Base-by-base conservation (phyloP, 2,797 vertebrate species). In the Synanceia verrucosa region DNA sequence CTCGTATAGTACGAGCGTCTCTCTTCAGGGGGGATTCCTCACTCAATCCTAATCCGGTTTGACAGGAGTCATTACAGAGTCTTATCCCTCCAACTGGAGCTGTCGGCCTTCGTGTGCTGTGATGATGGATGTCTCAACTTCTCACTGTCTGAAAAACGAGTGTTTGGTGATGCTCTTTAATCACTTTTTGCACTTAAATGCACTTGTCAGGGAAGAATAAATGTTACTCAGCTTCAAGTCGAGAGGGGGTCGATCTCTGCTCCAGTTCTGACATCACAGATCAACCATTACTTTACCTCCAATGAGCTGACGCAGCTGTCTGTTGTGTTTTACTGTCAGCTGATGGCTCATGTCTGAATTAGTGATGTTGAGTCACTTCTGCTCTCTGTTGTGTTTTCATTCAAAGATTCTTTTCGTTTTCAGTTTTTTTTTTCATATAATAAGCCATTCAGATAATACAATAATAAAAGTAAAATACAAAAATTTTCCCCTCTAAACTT, bases 51-150 rank as follows among this genome's bases (percentile, higher is more conserved):
- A 19, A 68, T 65, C 50, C 33, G 34, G 21, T 56, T 39, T 46
- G 65, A 75, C 46, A 56, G 11, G 13, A 68, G 59, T 46, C 3
- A 36, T 82, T 53, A 57, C 18, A 52, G 31, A 29, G 12, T 59
- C 16, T 34, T 5, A 24, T 67, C 36, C 37, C 18, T 46, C 62
- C 0, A 6, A 29, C 39, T 46, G 66, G 1, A 8, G 62, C 71
- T 64, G 47, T 50, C 29, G 19, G 28, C 9, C 46, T 31, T 50
- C 34, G 3, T 39, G 43, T 57, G 37, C 1, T 0, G 48, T 1
- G 5, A 56, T 11, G 47, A 16, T 19, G 19, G 67, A 44, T 19
- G 16, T 53, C 5, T 23, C 0, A 9, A 16, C 10, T 26, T 44
- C 12, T 39, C 16, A 26, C 33, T 18, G n/a, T 14, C 19, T 3